Base-by-base conservation (phyloP, 2,888 invertebrate species). In the Drosophila demipolita region DNA sequence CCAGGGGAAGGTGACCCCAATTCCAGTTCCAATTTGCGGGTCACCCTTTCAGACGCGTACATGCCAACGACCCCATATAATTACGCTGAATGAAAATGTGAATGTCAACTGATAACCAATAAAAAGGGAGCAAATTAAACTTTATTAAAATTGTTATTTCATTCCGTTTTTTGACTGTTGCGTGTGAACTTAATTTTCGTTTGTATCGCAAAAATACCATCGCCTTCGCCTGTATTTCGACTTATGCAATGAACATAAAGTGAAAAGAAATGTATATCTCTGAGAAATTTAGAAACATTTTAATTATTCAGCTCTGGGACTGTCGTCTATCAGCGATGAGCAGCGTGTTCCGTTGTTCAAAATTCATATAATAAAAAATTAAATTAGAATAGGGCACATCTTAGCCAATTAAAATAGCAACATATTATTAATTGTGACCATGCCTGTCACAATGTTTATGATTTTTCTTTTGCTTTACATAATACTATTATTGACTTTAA, bases 61-160 rank as follows among this genome's bases (percentile, higher is more conserved):
- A 45, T 15, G 52, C 58, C 45, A 72, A 50, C 62, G 57, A 53
- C 62, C 59, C 70, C 66, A 60, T 79, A 68, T 85, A 87, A 87
- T 87, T 90, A 90, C 75, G 88, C 54, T 54, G 78, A 73, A 82
- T 78, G 74, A 85, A 84, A 77, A 76, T 89, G 90, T 87, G 90
- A 82, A 82, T 89, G 90, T 85, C 82, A 85, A 85, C 75, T 75
- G 73, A 65, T 40, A 70, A 73, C 64, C 71, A 81, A 69, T 71
- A 71, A 72, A 73, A 73, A 74, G 55, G 68, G 66, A 72, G 73
- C 78, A 75, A 90, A 87, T 85, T 85, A 82, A 85, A 88, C 76
- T 89, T 77, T 87, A 89, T 84, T 84, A 77, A 84, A 71, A 73
- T 78, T 81, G 50, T 73, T 75, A 66, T 76, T 63, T 67, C 60